Percentiles rank a stretch among this genome's conserved stretches.
These are phyloP conservation scores for Limnephilus auricula DNA, from an alignment of 2,888 invertebrate species.

Conservation along the genomic window DNA sequence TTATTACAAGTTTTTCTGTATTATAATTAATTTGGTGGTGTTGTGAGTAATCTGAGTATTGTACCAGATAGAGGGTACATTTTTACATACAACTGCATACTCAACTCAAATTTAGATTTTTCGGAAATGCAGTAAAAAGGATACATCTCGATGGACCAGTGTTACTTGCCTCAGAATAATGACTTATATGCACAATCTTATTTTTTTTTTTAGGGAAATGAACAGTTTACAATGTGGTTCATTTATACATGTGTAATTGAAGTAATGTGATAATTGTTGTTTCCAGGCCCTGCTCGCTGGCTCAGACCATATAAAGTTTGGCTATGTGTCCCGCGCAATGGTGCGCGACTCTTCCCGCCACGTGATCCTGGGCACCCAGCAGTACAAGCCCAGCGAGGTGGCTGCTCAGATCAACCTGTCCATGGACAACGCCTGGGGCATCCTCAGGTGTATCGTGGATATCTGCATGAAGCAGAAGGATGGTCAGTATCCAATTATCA, in stretches of 20 bases:
- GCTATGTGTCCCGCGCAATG: slow-evolving; percentile 97
- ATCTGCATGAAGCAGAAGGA: slow-evolving; percentile 98
- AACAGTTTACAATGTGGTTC: too few species aligned
- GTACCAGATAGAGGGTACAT: too few species aligned
- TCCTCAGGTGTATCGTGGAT: slow-evolving; percentile 97
- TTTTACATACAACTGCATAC: too few species aligned
- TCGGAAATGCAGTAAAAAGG: not conserved
- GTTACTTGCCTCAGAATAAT: not conserved
- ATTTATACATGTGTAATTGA: too few species aligned
- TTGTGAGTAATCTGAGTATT: too few species aligned
- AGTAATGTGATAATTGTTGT: not conserved
- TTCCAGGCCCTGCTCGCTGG: slow-evolving; percentile 91
- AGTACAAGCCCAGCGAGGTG: slow-evolving; percentile 98
- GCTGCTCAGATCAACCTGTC: slow-evolving; percentile 98
- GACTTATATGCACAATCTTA: not conserved
- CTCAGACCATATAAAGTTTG: slow-evolving; percentile 98
- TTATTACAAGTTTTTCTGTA: too few species aligned
- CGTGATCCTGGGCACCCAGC: slow-evolving; percentile 97
- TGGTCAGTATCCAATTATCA: slow-evolving; percentile 75
- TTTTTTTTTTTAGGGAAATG: too few species aligned
- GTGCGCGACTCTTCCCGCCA: slow-evolving; percentile 97
- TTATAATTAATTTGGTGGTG: too few species aligned
- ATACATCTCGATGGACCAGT: not conserved
- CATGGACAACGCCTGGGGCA: slow-evolving; percentile 99
- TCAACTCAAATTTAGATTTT: too few species aligned